These are phyloP conservation scores for Carabus problematicus DNA, from an alignment of 2,888 invertebrate species.

Conservation along the genomic window DNA sequence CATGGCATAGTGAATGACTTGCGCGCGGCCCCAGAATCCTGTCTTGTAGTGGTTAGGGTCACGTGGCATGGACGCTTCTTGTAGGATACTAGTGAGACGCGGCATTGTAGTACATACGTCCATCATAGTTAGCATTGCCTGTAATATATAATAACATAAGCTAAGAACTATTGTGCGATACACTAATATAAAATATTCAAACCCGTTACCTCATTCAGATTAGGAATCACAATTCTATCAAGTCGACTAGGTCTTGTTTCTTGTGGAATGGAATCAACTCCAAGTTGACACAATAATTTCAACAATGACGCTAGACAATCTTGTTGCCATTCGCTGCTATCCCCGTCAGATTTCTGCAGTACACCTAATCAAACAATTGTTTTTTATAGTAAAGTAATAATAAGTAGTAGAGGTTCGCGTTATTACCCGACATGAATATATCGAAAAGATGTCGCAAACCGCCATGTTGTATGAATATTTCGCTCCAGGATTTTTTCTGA, in stretches of 20 bases:
- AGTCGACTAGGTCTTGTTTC: constrained; percentile 56
- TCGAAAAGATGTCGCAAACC: constrained; percentile 88
- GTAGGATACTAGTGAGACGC: constrained; percentile 84
- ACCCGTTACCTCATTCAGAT: constrained; percentile 75
- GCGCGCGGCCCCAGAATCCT: constrained; percentile 91
- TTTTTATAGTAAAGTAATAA: constrained; percentile 20
- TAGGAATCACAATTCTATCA: constrained; percentile 74
- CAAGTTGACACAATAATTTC: constrained; percentile 85
- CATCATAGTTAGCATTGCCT: constrained; percentile 81
- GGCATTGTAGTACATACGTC: constrained; percentile 83
- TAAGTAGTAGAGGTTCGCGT: constrained; percentile 52
- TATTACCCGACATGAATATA: constrained; percentile 88
- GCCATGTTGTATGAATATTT: constrained; percentile 84
- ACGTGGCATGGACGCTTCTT: constrained; percentile 82
- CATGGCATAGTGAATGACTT: constrained; percentile 91
- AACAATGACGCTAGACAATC: constrained; percentile 89
- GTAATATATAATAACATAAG: too few relatives aligned
- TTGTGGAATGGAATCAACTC: constrained; percentile 67
- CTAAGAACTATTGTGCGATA: too few relatives aligned
- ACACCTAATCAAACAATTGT: constrained; percentile 62
- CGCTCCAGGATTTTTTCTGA: constrained; percentile 68
- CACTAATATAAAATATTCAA: too few relatives aligned
- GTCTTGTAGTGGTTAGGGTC: constrained; percentile 88
- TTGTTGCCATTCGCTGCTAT: constrained; percentile 92
- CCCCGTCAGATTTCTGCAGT: constrained; percentile 74